A percentile compares a stretch with the other conserved stretches of the same genome.
phyloP scores from a whole-genome alignment of 2,888 invertebrate species.

The Napeogenes inachia region DNA sequence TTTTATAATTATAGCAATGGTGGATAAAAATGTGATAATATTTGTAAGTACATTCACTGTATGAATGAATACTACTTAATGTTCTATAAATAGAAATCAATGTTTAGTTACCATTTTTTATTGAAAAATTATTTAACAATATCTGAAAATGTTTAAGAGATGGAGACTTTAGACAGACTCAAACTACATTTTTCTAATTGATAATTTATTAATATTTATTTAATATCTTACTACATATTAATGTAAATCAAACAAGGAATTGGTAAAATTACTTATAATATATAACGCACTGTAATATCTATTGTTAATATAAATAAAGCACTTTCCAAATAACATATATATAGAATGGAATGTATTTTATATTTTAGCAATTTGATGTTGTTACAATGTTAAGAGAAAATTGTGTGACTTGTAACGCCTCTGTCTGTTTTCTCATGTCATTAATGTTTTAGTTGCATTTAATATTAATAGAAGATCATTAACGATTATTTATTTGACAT shows the following conservation, averaged over 20 bases:
- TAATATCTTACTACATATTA: neutral
- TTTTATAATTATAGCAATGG: slow-evolving; percentile 24
- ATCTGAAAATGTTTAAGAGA: neutral
- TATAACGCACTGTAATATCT: slow-evolving; percentile 17
- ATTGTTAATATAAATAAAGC: slow-evolving; percentile 19
- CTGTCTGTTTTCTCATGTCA: slow-evolving; percentile 3
- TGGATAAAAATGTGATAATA: slow-evolving; percentile 38
- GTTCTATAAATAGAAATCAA: slow-evolving; percentile 6
- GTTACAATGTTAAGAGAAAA: neutral
- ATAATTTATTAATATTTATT: neutral
- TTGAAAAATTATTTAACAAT: neutral
- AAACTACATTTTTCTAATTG: neutral
- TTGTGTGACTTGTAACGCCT: slow-evolving; percentile 2
- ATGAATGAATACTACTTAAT: slow-evolving; percentile 1
- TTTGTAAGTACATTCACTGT: slow-evolving; percentile 25
- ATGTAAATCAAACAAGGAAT: slow-evolving; percentile 13
- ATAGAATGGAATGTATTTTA: neutral
- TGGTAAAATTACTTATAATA: slow-evolving; percentile 13
- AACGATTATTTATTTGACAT: slow-evolving; percentile 55
- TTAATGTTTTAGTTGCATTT: slow-evolving; percentile 32
- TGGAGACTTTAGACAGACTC: neutral
- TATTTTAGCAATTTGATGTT: neutral
- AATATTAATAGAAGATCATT: slow-evolving; percentile 13
- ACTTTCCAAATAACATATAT: slow-evolving; percentile 13
- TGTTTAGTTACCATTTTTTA: slow-evolving; percentile 6